A percentile compares a stretch with the other conserved stretches of the same genome.
Conservation (phyloP, 2,888 invertebrate species). For the Mesoligia furuncula region DNA sequence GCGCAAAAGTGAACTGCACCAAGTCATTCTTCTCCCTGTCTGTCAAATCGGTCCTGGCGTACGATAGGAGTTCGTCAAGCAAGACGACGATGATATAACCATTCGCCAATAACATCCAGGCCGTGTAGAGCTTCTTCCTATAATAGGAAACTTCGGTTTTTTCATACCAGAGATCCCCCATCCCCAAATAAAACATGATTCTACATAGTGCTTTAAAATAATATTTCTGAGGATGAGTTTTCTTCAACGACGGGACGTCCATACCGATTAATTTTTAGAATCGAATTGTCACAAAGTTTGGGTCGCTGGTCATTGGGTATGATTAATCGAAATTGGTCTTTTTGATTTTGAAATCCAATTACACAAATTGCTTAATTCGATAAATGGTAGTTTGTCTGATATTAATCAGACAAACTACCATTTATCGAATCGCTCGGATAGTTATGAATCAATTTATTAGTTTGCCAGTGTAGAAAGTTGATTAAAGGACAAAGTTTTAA, state of each 20-base stretch:
- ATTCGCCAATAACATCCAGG: conserved; percentile 72
- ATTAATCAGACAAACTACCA: no score
- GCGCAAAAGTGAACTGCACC: conserved; percentile 73
- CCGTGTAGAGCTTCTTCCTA: conserved; percentile 63
- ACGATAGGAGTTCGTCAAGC: conserved; percentile 70
- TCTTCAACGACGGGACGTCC: conserved; percentile 53
- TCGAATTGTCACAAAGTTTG: conserved; percentile 32
- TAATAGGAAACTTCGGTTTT: conserved; percentile 46
- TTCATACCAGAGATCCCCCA: conserved; percentile 78
- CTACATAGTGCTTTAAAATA: conserved; percentile 72
- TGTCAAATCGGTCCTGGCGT: conserved; percentile 71
- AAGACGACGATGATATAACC: conserved; percentile 66
- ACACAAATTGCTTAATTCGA: conserved; percentile 59
- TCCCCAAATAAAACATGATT: conserved; percentile 71
- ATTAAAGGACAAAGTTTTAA: conserved; percentile 20
- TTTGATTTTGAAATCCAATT: conserved; percentile 52
- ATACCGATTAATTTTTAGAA: conserved; percentile 38
- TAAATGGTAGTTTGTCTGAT: conserved; percentile 54
- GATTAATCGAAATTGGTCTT: conserved; percentile 35
- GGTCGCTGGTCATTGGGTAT: conserved; percentile 29
- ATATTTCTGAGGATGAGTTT: conserved; percentile 73
- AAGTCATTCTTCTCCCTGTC: conserved; percentile 74
- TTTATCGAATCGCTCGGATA: no score
- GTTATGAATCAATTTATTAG: conserved; percentile 45
- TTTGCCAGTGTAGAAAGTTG: conserved; percentile 11